phyloP scores from a whole-genome alignment of 1,140 invertebrate species.

The Augochlora pura region DNA sequence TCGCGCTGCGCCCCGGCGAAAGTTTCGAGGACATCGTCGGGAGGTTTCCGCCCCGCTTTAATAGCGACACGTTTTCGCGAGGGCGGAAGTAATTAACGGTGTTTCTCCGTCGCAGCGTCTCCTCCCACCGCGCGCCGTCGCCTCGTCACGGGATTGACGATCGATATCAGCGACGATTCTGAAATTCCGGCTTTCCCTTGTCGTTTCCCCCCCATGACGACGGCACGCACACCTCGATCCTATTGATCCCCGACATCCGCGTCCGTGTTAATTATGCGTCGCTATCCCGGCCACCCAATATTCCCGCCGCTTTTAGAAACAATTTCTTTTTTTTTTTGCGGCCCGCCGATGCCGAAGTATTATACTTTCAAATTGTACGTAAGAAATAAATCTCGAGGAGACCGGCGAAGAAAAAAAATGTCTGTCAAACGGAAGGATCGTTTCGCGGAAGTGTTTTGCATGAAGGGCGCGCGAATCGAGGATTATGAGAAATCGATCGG shows the following conservation, averaged over 20 bases:
- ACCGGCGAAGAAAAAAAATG: neutral
- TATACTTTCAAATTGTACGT: conserved; percentile 33
- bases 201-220: conserved; percentile 24
- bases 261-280: conserved; percentile 39
- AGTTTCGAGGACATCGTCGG: conserved; percentile 16
- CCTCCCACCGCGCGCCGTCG: neutral
- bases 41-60: conserved; percentile 21
- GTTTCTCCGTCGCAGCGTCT: conserved; percentile 34
- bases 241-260: conserved; percentile 39
- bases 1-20: conserved; percentile 2
- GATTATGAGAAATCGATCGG: neutral
- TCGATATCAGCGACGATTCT: conserved; percentile 47
- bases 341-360: conserved; percentile 9
- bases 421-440: neutral
- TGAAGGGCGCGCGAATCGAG: neutral
- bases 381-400: neutral
- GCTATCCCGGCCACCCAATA: neutral
- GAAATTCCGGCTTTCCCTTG: conserved; percentile 33
- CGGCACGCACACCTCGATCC: conserved; percentile 42
- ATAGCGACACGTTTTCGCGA: conserved; percentile 48
- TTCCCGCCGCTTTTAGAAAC: conserved; percentile 20
- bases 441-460: neutral
- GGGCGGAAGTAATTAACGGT: conserved; percentile 54
- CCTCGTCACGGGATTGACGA: conserved; percentile 41
- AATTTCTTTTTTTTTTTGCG: conserved; percentile 21